Conservation (phyloP, 2,113 vertebrate species). For the Mirounga angustirostris region DNA sequence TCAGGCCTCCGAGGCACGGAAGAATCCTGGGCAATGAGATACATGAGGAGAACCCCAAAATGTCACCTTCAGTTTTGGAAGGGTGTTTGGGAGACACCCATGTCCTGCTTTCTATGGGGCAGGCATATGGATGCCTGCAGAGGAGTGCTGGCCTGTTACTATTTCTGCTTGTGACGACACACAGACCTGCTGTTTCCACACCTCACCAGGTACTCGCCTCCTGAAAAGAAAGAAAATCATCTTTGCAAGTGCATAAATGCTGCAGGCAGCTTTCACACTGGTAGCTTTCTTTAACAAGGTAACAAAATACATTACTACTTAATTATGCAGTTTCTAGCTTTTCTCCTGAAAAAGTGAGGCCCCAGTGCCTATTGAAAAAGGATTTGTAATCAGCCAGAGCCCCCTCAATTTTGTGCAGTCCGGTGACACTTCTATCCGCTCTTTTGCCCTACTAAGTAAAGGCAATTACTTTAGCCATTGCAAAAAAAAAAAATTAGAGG, state of each 20-base stretch:
- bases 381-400: slow-evolving; percentile 47
- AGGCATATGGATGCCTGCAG: neutral
- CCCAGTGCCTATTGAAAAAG: slow-evolving; percentile 53
- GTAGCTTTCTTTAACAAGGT: slow-evolving; percentile 6
- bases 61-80: neutral
- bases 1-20: neutral
- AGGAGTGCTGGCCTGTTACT: no score
- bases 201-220: neutral
- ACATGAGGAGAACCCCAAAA: neutral
- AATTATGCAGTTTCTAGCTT: slow-evolving; percentile 70
- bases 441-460: slow-evolving; percentile 48
- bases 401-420: neutral
- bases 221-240: neutral
- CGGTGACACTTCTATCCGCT: neutral
- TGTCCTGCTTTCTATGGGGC: neutral
- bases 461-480: slow-evolving; percentile 62
- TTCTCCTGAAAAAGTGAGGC: slow-evolving; percentile 58
- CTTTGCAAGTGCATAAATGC: neutral
- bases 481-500: neutral
- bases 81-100: neutral
- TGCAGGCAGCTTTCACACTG: neutral
- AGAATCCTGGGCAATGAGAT: neutral
- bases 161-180: neutral
- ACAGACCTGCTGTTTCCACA: neutral
- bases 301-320: neutral